Conservation (phyloP, 2,888 invertebrate genomes). For the Panorpa germanica region DNA sequence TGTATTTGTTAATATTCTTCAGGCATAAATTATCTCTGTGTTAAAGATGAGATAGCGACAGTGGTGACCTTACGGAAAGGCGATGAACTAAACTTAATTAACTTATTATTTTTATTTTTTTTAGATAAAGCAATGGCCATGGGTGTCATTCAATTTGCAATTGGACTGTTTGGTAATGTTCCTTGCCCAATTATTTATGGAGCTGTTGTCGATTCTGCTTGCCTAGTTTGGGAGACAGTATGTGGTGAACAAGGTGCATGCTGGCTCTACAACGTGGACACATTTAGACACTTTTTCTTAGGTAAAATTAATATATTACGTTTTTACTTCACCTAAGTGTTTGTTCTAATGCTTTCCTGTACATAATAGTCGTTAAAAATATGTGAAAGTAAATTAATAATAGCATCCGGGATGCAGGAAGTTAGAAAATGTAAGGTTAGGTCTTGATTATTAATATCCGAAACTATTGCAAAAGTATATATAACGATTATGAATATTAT, state of each 20-base stretch:
- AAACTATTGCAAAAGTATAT: no score
- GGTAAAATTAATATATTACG: slow-evolving; percentile 29
- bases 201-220: slow-evolving; percentile 80
- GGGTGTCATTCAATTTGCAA: slow-evolving; percentile 84
- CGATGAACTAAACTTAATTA: no score
- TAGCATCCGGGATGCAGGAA: no score
- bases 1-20: no score
- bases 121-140: slow-evolving; percentile 85
- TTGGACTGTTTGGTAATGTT: slow-evolving; percentile 84
- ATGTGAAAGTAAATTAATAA: no score
- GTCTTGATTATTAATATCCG: no score
- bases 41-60: no score
- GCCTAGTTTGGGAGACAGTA: slow-evolving; percentile 67
- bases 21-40: no score
- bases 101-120: slow-evolving; percentile 8
- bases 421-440: no score
- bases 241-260: slow-evolving; percentile 72
- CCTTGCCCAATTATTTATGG: slow-evolving; percentile 92
- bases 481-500: no score
- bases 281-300: slow-evolving; percentile 67
- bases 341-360: not conserved
- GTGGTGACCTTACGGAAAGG: no score
- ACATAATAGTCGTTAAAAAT: no score
- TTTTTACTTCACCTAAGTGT: slow-evolving; percentile 6
- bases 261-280: slow-evolving; percentile 69